A percentile compares a stretch with the other conserved stretches of the same genome.
Conservation (phyloP, 2,113 vertebrate species). For the Lagopus leucura region DNA sequence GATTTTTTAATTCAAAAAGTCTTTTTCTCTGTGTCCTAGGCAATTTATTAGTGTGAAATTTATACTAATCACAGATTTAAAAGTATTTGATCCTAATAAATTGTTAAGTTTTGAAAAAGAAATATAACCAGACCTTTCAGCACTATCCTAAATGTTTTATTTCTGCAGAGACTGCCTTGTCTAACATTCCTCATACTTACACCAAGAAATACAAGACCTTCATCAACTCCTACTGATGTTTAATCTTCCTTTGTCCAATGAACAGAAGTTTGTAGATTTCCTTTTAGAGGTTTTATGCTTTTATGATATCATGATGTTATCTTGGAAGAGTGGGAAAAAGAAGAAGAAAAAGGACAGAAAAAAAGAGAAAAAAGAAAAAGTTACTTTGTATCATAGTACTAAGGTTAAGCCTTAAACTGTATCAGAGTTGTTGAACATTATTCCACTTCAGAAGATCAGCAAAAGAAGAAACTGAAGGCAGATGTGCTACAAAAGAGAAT, state of each 20-base stretch:
- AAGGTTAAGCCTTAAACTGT: background rate
- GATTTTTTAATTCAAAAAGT: background rate
- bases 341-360: background rate
- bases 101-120: background rate
- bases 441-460: background rate
- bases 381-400: background rate
- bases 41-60: background rate
- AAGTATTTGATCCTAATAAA: background rate
- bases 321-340: background rate
- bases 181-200: background rate
- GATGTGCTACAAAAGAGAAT: background rate
- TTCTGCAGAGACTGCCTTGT: background rate
- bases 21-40: background rate
- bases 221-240: background rate
- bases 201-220: background rate
- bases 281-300: background rate
- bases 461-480: background rate
- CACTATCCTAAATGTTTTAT: background rate
- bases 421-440: background rate
- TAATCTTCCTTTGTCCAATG: background rate
- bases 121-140: background rate
- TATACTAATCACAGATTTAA: background rate
- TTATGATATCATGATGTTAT: background rate
- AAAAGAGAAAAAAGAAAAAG: background rate
- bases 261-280: background rate